Conservation (phyloP, 2,797 vertebrate species). For the Darevskia nairensis region DNA sequence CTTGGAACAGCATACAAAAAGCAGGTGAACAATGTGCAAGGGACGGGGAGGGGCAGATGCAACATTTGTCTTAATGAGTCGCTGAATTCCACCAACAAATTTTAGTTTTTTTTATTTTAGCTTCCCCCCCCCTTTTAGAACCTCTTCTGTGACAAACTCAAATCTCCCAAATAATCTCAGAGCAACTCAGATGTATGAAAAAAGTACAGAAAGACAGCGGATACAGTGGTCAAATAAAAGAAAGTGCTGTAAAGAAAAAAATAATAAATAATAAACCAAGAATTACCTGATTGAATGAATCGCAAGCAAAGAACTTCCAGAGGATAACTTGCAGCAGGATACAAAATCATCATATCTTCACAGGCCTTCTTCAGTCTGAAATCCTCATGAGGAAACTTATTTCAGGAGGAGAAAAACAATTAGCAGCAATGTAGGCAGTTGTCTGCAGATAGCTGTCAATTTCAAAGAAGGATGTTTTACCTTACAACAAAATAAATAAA, state of each 20-base stretch:
- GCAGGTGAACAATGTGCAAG: neutral
- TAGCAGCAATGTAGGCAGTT: neutral
- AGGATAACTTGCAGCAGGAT: slow-evolving; percentile 85
- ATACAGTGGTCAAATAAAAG: neutral
- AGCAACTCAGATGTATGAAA: neutral
- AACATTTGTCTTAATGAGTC: too few relatives aligned
- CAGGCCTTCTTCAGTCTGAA: slow-evolving; percentile 87
- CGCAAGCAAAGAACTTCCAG: slow-evolving; percentile 88
- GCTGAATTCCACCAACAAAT: too few relatives aligned
- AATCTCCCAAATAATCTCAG: neutral
- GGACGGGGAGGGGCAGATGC: too few relatives aligned
- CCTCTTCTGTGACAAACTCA: neutral
- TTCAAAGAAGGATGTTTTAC: neutral
- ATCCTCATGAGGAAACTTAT: slow-evolving; percentile 86
- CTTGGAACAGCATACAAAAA: neutral
- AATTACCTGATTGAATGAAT: slow-evolving; percentile 88
- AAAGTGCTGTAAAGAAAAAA: neutral
- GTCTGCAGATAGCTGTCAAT: neutral
- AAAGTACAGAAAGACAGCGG: neutral
- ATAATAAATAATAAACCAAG: neutral
- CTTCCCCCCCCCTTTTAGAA: too few relatives aligned
- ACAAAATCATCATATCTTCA: slow-evolving; percentile 84
- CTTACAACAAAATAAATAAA: neutral
- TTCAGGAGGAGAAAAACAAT: slow-evolving; percentile 55
- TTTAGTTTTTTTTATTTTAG: too few relatives aligned